phyloP scores from a whole-genome alignment of 1,140 invertebrate genomes.

The Cephus cinctus region DNA sequence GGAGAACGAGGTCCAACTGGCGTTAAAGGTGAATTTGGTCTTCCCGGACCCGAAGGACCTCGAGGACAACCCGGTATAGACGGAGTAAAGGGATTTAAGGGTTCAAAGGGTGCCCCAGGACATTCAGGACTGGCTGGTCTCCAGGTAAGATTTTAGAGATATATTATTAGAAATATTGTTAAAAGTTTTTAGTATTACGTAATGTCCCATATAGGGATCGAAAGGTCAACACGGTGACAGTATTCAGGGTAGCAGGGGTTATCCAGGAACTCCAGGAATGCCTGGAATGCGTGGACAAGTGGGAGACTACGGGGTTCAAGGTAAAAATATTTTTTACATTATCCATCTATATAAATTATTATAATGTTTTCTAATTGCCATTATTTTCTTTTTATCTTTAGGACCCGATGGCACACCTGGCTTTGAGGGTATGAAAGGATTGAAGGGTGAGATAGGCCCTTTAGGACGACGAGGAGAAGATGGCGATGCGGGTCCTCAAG shows the following conservation, averaged over 20 bases:
- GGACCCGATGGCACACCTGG: conserved; percentile 44
- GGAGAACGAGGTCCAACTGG: conserved; percentile 43
- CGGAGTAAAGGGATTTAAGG: conserved; percentile 57
- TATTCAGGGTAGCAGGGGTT: conserved; percentile 49
- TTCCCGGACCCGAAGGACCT: conserved; percentile 43
- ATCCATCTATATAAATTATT: neutral
- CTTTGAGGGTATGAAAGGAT: conserved; percentile 50
- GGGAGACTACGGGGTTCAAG: conserved; percentile 54
- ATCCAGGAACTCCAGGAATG: conserved; percentile 50
- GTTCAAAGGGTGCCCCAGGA: conserved; percentile 55
- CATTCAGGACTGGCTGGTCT: conserved; percentile 39
- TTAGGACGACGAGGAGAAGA: conserved; percentile 60
- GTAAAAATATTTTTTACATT: conserved; percentile 17
- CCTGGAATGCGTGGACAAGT: conserved; percentile 51
- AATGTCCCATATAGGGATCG: conserved; percentile 28
- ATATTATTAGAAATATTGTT: neutral
- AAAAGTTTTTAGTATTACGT: too few relatives aligned
- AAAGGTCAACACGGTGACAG: conserved; percentile 49
- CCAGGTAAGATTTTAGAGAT: conserved; percentile 26
- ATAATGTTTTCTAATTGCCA: neutral
- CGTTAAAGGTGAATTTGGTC: conserved; percentile 43
- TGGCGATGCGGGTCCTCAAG: conserved; percentile 57
- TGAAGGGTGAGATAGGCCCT: conserved; percentile 57
- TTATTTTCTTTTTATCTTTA: conserved; percentile 8
- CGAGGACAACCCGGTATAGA: conserved; percentile 50